Conservation (phyloP, 2,888 invertebrate genomes). For the Perizoma flavofasciatum region DNA sequence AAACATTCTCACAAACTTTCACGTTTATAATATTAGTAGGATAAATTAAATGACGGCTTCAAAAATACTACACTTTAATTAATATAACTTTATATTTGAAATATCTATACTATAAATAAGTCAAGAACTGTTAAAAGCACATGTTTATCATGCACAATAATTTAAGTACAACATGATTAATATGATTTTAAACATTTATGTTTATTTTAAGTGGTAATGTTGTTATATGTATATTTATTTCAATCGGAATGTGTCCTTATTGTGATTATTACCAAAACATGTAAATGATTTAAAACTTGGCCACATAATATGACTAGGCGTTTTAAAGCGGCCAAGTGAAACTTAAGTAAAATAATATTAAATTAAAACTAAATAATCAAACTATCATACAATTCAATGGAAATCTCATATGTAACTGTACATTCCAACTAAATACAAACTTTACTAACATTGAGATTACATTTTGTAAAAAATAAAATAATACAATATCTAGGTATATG, state of each 20-base stretch:
- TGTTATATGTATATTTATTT: conserved; percentile 24
- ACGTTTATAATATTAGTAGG: too few species aligned
- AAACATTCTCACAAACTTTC: too few species aligned
- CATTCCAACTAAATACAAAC: conserved; percentile 55
- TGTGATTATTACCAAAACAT: conserved; percentile 31
- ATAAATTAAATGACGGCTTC: too few species aligned
- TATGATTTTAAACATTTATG: conserved; percentile 44
- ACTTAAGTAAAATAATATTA: conserved; percentile 35
- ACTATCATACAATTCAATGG: conserved; percentile 64
- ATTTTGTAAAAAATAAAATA: conserved; percentile 24
- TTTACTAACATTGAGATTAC: conserved; percentile 39
- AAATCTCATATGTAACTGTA: conserved; percentile 84
- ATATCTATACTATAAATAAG: conserved; percentile 35
- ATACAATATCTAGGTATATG: conserved; percentile 22
- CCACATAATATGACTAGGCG: conserved; percentile 76
- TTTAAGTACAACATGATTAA: conserved; percentile 63
- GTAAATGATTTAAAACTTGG: conserved; percentile 46
- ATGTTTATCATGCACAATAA: conserved; percentile 62
- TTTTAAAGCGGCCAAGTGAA: conserved; percentile 66
- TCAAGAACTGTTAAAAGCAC: conserved; percentile 28
- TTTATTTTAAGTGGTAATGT: conserved; percentile 41
- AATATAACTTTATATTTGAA: conserved; percentile 34
- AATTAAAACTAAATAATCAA: conserved; percentile 38
- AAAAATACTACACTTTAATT: conserved; percentile 19
- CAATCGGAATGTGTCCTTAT: conserved; percentile 37